Evolutionary conservation across 1,140 invertebrate species (phyloP).

Genomic region (Halyomorpha halys): DNA sequence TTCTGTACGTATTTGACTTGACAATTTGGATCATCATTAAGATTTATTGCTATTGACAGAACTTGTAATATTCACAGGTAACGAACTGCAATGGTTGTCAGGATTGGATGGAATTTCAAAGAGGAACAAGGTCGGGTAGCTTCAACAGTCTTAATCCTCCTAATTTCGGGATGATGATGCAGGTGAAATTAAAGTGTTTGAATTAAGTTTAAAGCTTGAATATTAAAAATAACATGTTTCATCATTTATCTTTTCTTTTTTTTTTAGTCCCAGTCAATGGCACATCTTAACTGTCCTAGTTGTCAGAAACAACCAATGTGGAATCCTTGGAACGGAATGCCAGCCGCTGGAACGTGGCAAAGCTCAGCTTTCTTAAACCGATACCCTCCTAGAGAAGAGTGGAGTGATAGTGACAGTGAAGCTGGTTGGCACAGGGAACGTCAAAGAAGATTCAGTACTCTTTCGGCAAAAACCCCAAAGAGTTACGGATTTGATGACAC

Average conservation of each 20-base stretch:
- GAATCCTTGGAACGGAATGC: slow-evolving; percentile 13
- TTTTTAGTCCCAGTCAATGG: slow-evolving; percentile 56
- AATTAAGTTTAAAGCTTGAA: background rate
- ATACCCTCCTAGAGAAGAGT: background rate
- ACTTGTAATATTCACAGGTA: background rate
- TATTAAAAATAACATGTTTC: too few relatives aligned
- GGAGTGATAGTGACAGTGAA: slow-evolving; percentile 10
- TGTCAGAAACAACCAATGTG: slow-evolving; percentile 40
- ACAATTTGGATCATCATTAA: too few relatives aligned
- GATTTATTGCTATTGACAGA: too few relatives aligned
- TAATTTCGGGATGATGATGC: background rate
- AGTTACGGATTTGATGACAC: background rate
- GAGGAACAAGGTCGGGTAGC: slow-evolving; percentile 8
- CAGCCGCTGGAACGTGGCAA: slow-evolving; percentile 4
- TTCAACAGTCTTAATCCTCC: slow-evolving; percentile 8
- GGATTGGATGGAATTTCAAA: slow-evolving; percentile 17
- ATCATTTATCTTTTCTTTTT: background rate
- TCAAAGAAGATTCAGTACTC: background rate
- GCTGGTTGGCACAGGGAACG: background rate
- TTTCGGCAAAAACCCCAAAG: background rate
- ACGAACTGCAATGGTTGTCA: slow-evolving; percentile 6
- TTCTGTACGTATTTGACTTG: too few relatives aligned
- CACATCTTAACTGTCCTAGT: slow-evolving; percentile 49
- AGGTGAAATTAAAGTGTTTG: background rate
- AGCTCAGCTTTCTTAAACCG: slow-evolving; percentile 14